Evolutionary conservation across 2,113 vertebrate genomes (phyloP).

Genomic region (Proteles cristata): DNA sequence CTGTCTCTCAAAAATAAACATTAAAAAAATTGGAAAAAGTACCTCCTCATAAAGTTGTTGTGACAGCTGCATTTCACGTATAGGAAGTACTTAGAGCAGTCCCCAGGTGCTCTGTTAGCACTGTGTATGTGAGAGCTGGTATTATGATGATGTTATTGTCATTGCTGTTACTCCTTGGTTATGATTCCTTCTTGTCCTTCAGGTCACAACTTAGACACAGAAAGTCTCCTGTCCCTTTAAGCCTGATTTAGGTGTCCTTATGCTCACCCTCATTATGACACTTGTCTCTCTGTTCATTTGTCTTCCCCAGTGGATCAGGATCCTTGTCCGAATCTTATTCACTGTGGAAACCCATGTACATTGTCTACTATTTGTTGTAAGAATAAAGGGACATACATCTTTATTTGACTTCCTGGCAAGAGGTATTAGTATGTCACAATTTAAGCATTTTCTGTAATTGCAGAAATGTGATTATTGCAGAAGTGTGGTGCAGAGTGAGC

Average conservation of each 20-base stretch:
- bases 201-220: not conserved
- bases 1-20: no score
- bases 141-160: no score
- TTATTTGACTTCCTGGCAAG: not conserved
- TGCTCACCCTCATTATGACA: not conserved
- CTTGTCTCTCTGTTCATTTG: not conserved
- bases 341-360: not conserved
- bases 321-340: not conserved
- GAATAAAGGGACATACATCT: not conserved
- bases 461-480: not conserved
- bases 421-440: not conserved
- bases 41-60: not conserved
- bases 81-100: not conserved
- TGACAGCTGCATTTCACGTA: not conserved
- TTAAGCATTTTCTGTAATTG: not conserved
- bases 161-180: not conserved
- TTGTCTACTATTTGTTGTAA: not conserved
- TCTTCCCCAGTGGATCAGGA: not conserved
- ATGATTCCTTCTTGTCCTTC: not conserved
- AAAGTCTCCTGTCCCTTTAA: not conserved
- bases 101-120: not conserved
- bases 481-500: not conserved
- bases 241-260: not conserved
- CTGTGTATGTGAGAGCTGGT: not conserved
- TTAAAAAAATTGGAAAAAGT: no score